Base-by-base conservation (phyloP, 2,113 vertebrate species). In the Phyllostomus hastatus region DNA sequence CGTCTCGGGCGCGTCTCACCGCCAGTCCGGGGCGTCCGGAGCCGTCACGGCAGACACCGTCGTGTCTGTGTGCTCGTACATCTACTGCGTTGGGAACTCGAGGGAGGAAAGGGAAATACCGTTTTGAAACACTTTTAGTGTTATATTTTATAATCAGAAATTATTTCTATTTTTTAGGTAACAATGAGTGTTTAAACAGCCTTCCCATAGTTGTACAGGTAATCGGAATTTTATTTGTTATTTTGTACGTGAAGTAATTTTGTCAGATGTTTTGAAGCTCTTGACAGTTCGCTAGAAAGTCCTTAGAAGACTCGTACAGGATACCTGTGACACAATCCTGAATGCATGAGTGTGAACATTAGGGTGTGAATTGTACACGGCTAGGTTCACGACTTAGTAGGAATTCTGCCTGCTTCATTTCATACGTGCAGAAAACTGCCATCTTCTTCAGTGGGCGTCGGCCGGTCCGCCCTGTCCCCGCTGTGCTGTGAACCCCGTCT, bases 81-180 rank as follows among this genome's bases (percentile, higher is more conserved):
- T 57, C 31, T 80, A 28, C 61, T 19, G 41, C 78, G 41, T 76
- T 94, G 82, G 48, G 43, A 91, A 82, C 54, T 94, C 28, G 88
- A 48, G 75, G 90, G 94, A 54, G 80, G 14, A 61, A 80, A 94
- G 73, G 16, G 94, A 91, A 83, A 72, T 46, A 26, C 24, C 9
- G 66, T 92, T 94, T 59, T 57, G 33, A 59, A 82, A 90, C 94
- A 75, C 73, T 91, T 94, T 94, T 95, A 92, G 54, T 43, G 72
- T 80, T 86, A 11, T 87, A 35, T 94, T 88, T 78, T 90, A 81
- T 66, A 97, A 33, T 82, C 72, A 89, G 66, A 82, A 91, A 76
- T 88, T 64, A 20, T 50, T 11, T 41, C 28, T 91, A 1, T 75
- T 96, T 67, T 89, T 85, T 38, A 90, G 11, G 41, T 88, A 59